Conservation (phyloP, 2,113 vertebrate species). For the Sigmodon hispidus region DNA sequence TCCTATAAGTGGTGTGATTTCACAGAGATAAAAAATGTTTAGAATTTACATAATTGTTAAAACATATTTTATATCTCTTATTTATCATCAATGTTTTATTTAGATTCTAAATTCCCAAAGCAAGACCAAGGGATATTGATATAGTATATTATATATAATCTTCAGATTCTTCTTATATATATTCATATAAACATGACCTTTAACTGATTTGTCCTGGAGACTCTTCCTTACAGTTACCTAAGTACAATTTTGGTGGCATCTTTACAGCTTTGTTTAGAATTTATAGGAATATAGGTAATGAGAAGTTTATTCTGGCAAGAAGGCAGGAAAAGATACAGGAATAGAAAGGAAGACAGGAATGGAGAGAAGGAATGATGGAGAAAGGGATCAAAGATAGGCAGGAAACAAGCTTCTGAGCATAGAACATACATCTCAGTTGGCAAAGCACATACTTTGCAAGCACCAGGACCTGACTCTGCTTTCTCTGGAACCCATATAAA, state of each 20-base stretch:
- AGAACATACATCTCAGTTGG: background rate
- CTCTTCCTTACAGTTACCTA: background rate
- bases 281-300: background rate
- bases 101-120: background rate
- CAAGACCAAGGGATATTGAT: background rate
- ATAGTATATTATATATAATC: background rate
- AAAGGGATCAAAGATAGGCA: background rate
- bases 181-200: background rate
- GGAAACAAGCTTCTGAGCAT: background rate
- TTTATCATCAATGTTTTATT: slow-evolving; percentile 16
- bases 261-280: background rate
- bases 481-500: background rate
- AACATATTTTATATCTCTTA: background rate
- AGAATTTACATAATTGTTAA: background rate
- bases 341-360: background rate
- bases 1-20: background rate
- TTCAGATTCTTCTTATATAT: background rate
- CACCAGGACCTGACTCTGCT: background rate
- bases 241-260: background rate
- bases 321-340: background rate
- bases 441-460: background rate
- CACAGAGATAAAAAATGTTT: background rate
- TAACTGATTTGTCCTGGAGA: background rate
- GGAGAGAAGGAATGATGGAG: background rate
- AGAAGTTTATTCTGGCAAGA: background rate